A percentile compares a stretch with the other conserved stretches of the same genome.
Conservation (phyloP, 30 jellyfish, hydroid and myxozoan genomes). For the Mastigias papua region DNA sequence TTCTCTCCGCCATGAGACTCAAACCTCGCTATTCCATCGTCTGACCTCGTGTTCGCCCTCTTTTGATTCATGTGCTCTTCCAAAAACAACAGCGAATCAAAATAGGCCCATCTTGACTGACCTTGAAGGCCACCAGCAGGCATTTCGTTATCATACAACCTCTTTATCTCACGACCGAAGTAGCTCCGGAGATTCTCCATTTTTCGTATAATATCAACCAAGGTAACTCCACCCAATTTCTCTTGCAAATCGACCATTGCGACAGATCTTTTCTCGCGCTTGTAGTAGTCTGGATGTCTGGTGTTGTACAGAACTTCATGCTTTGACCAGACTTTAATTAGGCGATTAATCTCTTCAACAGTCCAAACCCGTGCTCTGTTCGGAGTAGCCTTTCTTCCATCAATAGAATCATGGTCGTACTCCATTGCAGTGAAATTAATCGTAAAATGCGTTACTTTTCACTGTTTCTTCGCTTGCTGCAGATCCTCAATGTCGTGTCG, state of each 20-base stretch:
- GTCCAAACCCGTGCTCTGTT: constrained; percentile 75
- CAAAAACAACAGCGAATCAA: constrained; percentile 58
- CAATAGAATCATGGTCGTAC: constrained; percentile 20
- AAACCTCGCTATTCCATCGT: constrained; percentile 31
- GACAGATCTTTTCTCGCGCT: constrained; percentile 69
- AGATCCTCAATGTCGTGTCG: constrained; percentile 51
- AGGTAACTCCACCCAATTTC: constrained; percentile 35
- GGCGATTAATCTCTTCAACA: constrained; percentile 59
- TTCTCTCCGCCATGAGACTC: constrained; percentile 50
- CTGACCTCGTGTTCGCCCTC: constrained; percentile 60
- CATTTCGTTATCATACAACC: constrained; percentile 31
- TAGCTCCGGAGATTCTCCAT: constrained; percentile 78
- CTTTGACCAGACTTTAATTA: constrained; percentile 79
- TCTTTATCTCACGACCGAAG: constrained; percentile 73
- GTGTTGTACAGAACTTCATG: constrained; percentile 72
- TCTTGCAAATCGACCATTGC: constrained; percentile 63
- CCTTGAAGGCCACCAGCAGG: constrained; percentile 41
- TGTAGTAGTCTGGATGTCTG: constrained; percentile 77
- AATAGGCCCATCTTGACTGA: constrained; percentile 82
- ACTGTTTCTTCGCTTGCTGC: background rate
- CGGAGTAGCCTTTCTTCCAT: constrained; percentile 47
- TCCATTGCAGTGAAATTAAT: background rate
- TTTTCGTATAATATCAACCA: constrained; percentile 66
- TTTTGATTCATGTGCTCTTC: constrained; percentile 76
- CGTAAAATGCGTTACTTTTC: background rate